Percentiles rank a stretch among this genome's conserved stretches.
Conservation (phyloP, 2,888 invertebrate species). For the Rhaphigaster nebulosa region DNA sequence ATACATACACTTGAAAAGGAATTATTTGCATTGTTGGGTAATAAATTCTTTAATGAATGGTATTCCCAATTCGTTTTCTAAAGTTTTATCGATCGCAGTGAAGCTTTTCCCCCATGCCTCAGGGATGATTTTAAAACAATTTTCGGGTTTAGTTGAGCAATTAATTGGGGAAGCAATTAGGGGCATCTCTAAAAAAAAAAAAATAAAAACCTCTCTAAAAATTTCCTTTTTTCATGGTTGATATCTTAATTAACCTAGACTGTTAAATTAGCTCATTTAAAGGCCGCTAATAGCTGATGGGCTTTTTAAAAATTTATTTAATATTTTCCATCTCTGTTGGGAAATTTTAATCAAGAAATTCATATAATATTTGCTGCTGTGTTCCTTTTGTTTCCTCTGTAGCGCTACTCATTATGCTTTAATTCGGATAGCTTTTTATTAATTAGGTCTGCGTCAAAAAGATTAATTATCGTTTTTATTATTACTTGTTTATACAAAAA, state of each 20-base stretch:
- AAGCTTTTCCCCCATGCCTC: background rate
- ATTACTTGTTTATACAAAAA: background rate
- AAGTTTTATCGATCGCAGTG: background rate
- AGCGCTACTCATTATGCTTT: background rate
- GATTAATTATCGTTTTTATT: background rate
- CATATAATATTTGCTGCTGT: background rate
- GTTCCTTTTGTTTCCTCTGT: background rate
- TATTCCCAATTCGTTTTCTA: no score
- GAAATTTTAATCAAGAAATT: background rate
- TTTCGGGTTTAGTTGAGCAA: background rate
- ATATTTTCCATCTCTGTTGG: background rate
- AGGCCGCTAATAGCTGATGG: background rate
- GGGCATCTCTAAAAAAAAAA: background rate
- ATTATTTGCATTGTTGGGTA: no score
- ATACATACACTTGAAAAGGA: no score
- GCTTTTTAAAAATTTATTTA: background rate
- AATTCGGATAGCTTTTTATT: background rate
- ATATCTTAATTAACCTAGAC: constrained; percentile 4
- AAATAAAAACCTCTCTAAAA: background rate
- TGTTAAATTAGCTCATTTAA: background rate
- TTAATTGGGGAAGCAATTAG: constrained; percentile 10
- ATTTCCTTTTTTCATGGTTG: background rate
- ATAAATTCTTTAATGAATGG: no score
- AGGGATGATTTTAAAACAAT: constrained; percentile 11
- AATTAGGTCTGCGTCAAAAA: background rate